A percentile compares a stretch with the other conserved stretches of the same genome.
phyloP scores from a whole-genome alignment of 2,113 vertebrate genomes.

The Empidonax alnorum region DNA sequence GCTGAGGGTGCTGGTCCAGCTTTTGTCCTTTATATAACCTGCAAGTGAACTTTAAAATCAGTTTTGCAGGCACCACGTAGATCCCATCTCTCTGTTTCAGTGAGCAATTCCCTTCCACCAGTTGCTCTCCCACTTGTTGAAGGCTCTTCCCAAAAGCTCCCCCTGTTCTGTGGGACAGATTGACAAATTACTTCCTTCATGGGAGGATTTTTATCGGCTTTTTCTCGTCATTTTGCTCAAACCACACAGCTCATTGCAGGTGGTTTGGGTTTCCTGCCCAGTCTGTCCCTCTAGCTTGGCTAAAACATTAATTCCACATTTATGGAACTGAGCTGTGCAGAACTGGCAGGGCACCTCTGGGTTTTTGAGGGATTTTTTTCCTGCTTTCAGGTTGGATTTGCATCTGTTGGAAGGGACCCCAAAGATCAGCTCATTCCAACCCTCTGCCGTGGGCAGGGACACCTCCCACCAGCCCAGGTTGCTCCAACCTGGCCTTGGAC shows the following conservation, averaged over 20 bases:
- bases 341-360: background rate
- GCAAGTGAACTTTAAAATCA: background rate
- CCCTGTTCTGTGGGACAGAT: background rate
- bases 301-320: background rate
- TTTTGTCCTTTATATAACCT: background rate
- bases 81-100: background rate
- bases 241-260: background rate
- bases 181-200: background rate
- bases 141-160: background rate
- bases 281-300: background rate
- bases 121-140: background rate
- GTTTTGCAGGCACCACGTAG: background rate
- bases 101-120: background rate
- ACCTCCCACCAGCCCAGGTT: rapidly evolving
- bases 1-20: background rate
- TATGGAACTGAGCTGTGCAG: background rate
- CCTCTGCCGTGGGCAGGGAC: background rate
- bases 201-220: background rate
- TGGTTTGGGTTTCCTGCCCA: background rate
- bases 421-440: background rate
- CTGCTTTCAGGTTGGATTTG: background rate
- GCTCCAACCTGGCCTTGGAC: background rate
- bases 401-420: background rate
- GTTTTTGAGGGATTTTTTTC: background rate
- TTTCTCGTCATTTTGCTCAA: background rate